Evolutionary conservation across 2,797 vertebrate species (phyloP).

Genomic region (Pseudochaenichthys georgianus): DNA sequence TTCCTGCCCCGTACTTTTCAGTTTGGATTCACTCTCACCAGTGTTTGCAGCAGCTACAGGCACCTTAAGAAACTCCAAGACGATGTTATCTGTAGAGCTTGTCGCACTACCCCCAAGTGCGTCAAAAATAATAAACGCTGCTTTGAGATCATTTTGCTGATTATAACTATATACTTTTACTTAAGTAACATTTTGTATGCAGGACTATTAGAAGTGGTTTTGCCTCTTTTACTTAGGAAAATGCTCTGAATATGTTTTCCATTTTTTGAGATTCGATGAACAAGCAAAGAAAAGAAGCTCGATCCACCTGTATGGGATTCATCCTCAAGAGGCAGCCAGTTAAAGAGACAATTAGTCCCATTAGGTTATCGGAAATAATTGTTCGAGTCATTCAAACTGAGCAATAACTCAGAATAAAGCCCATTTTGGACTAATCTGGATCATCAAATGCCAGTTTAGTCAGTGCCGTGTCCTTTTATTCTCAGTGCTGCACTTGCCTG

Average conservation of each 20-base stretch:
- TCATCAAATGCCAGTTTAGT: constrained; percentile 36
- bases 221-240: neutral
- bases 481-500: constrained; percentile 42
- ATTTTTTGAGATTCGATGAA: neutral
- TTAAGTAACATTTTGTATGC: neutral
- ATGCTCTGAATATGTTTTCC: neutral
- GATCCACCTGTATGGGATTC: constrained; percentile 1
- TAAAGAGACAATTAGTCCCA: constrained; percentile 26
- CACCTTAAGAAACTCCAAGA: neutral
- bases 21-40: neutral
- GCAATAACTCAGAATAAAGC: constrained; percentile 42
- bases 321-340: neutral
- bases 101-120: too few relatives aligned
- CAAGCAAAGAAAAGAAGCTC: neutral
- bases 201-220: neutral
- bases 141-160: too few relatives aligned
- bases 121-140: too few relatives aligned
- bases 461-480: constrained; percentile 18
- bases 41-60: neutral
- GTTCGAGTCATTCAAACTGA: constrained; percentile 30
- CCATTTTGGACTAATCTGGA: constrained; percentile 39
- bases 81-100: neutral
- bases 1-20: neutral
- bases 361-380: constrained; percentile 38
- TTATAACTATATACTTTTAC: too few relatives aligned